Percentiles rank a stretch among this genome's conserved stretches.
Evolutionary conservation across 2,113 vertebrate species (phyloP).

Genomic region (Sardina pilchardus): DNA sequence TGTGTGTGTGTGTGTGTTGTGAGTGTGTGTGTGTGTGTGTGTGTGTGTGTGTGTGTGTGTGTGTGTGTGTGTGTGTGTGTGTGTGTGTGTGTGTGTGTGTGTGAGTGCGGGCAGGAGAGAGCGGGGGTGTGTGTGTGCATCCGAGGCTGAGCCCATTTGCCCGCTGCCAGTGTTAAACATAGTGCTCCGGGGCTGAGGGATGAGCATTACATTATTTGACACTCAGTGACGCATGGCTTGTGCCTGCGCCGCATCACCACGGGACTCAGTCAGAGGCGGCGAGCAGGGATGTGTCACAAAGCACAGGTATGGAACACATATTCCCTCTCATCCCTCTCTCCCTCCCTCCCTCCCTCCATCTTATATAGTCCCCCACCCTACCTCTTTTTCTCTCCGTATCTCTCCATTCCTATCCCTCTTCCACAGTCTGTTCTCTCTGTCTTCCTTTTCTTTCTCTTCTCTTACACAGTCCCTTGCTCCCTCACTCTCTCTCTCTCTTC

Average conservation of each 20-base stretch:
- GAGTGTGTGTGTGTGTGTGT: not conserved
- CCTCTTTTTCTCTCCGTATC: not conserved
- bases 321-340: not conserved
- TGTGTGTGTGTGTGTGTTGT: not conserved
- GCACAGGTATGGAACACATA: not conserved
- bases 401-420: not conserved
- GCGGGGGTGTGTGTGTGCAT: not conserved
- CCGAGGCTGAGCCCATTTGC: not conserved
- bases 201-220: not conserved
- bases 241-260: not conserved
- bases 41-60: not conserved
- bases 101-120: too few relatives aligned
- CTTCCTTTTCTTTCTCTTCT: not conserved
- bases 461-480: not conserved
- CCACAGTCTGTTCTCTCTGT: not conserved
- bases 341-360: not conserved
- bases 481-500: not conserved
- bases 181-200: not conserved
- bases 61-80: slow-evolving; percentile 5
- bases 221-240: not conserved
- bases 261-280: not conserved
- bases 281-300: not conserved
- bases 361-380: not conserved
- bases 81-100: not conserved
- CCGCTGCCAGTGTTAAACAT: not conserved